Conservation (phyloP, 2,888 invertebrate genomes). For the Pseudoips prasinana region DNA sequence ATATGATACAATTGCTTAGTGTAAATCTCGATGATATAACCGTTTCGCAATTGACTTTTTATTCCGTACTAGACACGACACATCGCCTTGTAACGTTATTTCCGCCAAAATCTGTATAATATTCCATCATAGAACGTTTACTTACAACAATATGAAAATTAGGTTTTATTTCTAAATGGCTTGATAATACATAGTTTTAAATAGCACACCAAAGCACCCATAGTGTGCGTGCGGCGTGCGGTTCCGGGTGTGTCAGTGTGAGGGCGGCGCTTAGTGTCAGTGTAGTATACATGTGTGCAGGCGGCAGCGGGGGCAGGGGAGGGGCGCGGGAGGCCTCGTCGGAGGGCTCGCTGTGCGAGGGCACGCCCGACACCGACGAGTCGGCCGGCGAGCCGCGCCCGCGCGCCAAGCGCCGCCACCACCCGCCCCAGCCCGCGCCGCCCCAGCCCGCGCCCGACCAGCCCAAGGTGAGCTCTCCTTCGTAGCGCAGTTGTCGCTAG, state of each 20-base stretch:
- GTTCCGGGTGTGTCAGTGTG: not conserved
- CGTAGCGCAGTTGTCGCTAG: too few species aligned
- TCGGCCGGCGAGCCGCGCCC: constrained; percentile 76
- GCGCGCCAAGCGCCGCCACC: constrained; percentile 65
- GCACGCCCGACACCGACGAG: constrained; percentile 89
- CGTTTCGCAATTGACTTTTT: too few species aligned
- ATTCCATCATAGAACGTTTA: too few species aligned
- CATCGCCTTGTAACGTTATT: too few species aligned
- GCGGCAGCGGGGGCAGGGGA: constrained; percentile 37
- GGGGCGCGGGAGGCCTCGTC: constrained; percentile 81
- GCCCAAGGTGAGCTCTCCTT: constrained; percentile 41
- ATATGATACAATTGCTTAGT: too few species aligned
- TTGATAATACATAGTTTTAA: too few species aligned
- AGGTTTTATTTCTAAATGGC: too few species aligned
- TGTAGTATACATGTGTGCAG: constrained; percentile 10
- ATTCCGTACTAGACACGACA: too few species aligned
- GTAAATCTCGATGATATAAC: too few species aligned
- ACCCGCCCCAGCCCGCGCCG: constrained; percentile 62
- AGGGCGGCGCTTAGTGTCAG: constrained; percentile 1
- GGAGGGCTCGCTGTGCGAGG: constrained; percentile 87
- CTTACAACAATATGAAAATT: too few species aligned
- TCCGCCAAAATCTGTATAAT: too few species aligned
- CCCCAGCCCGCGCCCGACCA: constrained; percentile 30
- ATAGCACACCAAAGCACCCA: too few species aligned
- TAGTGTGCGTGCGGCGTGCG: not conserved